These are phyloP conservation scores for Conus betulinus DNA, from an alignment of 1,140 invertebrate genomes.

Conservation along the genomic window DNA sequence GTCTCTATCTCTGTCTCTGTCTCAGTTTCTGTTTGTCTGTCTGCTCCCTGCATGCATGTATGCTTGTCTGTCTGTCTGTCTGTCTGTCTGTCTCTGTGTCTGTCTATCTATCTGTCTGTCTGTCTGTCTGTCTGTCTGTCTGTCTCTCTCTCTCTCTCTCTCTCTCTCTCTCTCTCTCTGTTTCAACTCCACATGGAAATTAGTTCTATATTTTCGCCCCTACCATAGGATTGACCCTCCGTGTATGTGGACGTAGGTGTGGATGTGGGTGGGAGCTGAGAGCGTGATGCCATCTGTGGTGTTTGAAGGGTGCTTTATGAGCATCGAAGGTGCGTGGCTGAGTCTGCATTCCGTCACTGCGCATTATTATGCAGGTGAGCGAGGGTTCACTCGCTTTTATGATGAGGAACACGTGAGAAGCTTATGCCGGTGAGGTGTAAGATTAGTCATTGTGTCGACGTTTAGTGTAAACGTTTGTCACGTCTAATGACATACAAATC, in stretches of 20 bases:
- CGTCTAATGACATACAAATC: no score
- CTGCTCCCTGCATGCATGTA: no score
- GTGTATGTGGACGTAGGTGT: background rate
- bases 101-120: background rate
- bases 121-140: background rate
- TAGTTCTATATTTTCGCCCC: background rate
- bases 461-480: no score
- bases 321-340: background rate
- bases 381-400: background rate
- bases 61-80: no score
- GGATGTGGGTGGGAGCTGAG: no score
- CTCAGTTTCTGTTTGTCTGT: no score
- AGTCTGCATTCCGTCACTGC: background rate
- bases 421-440: no score
- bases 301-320: background rate
- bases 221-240: background rate
- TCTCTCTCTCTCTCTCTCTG: no score
- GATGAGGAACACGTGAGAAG: background rate
- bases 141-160: background rate
- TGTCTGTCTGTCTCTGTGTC: no score
- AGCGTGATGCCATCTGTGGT: no score
- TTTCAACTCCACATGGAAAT: background rate
- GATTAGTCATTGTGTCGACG: no score
- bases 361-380: background rate
- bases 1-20: no score